Conservation (phyloP, 2,888 invertebrate species). For the Tetheella fluctuosa region DNA sequence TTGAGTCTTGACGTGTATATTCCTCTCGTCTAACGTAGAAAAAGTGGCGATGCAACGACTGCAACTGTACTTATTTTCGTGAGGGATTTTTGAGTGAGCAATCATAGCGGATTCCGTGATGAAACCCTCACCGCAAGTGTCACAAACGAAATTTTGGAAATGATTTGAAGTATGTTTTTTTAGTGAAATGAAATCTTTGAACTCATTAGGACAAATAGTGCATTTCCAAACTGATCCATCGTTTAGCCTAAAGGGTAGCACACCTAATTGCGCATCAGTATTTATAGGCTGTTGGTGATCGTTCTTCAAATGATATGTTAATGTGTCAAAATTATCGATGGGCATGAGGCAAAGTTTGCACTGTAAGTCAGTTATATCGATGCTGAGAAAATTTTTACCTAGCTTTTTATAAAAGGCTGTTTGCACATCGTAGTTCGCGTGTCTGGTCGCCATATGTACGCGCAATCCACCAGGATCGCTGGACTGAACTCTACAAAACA, state of each 20-base stretch:
- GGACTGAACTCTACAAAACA: slow-evolving; percentile 73
- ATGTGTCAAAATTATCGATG: slow-evolving; percentile 61
- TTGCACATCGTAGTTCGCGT: slow-evolving; percentile 71
- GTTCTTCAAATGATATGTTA: slow-evolving; percentile 69
- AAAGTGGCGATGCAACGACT: slow-evolving; percentile 75
- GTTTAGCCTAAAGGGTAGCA: slow-evolving; percentile 70
- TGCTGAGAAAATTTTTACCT: slow-evolving; percentile 73
- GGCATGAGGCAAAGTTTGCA: slow-evolving; percentile 73
- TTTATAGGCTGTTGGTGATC: slow-evolving; percentile 72
- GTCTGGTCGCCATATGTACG: slow-evolving; percentile 63
- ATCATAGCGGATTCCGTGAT: slow-evolving; percentile 77
- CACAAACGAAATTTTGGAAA: slow-evolving; percentile 78
- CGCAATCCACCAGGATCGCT: slow-evolving; percentile 68
- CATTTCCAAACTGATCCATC: slow-evolving; percentile 76
- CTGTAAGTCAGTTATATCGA: slow-evolving; percentile 75
- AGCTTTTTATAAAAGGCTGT: slow-evolving; percentile 76
- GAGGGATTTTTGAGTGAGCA: slow-evolving; percentile 75
- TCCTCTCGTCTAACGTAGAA: slow-evolving; percentile 68
- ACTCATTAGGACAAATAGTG: slow-evolving; percentile 73
- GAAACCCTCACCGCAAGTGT: slow-evolving; percentile 77
- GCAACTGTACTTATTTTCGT: slow-evolving; percentile 75
- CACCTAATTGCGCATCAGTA: slow-evolving; percentile 69
- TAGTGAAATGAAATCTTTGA: slow-evolving; percentile 73
- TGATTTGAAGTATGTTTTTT: slow-evolving; percentile 75
- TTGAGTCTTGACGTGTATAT: slow-evolving; percentile 72